Conservation (phyloP, 2,113 vertebrate genomes). For the Onychostruthus taczanowskii region DNA sequence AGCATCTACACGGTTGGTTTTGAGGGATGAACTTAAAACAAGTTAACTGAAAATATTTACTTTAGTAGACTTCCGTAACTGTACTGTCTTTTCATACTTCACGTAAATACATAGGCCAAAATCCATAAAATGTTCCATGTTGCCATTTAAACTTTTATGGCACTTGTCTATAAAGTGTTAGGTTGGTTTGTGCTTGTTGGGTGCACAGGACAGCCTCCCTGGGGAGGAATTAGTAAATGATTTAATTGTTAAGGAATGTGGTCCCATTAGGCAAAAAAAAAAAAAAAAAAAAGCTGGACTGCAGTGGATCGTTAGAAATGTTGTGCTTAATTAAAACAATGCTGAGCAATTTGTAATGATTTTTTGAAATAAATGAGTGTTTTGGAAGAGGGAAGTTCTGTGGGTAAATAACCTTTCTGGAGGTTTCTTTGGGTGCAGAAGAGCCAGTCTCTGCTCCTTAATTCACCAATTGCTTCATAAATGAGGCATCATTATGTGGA, state of each 20-base stretch:
- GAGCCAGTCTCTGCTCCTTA: accelerated
- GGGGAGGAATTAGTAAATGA: slow-evolving; percentile 9
- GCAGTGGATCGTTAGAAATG: not conserved
- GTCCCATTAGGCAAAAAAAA: slow-evolving; percentile 25
- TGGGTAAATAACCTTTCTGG: not conserved
- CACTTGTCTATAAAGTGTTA: not conserved
- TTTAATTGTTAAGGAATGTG: slow-evolving; percentile 58
- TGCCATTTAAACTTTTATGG: not conserved
- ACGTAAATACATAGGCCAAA: accelerated
- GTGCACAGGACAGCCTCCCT: not conserved
- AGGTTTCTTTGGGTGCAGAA: not conserved
- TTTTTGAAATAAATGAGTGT: not conserved
- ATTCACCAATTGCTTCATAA: not conserved
- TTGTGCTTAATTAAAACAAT: not conserved
- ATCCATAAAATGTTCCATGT: too few species aligned
- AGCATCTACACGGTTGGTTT: not conserved
- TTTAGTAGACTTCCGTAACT: not conserved
- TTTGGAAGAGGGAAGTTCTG: not conserved
- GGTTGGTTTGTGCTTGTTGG: slow-evolving; percentile 11
- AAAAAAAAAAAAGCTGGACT: not conserved
- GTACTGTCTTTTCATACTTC: not conserved
- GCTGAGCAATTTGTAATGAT: not conserved
- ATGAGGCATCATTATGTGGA: not conserved
- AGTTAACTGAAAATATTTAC: slow-evolving; percentile 17
- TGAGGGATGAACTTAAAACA: not conserved